These are phyloP conservation scores for Calyptomena viridis DNA, from an alignment of 2,113 vertebrate species.

Conservation along the genomic window DNA sequence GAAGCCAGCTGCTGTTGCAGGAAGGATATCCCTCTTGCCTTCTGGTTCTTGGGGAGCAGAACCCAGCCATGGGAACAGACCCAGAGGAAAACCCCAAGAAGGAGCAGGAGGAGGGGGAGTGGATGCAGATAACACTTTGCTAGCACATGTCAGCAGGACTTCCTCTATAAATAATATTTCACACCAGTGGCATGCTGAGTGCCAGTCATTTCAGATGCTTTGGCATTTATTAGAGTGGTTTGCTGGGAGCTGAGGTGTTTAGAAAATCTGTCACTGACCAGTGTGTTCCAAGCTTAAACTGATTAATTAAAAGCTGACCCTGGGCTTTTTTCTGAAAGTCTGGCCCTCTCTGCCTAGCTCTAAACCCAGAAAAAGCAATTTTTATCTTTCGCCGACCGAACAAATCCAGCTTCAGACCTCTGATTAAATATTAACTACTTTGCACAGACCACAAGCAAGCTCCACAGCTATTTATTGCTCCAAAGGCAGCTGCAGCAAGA, in stretches of 20 bases:
- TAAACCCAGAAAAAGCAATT: background rate
- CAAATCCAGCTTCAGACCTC: conserved; percentile 45
- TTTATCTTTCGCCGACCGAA: background rate
- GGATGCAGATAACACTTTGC: background rate
- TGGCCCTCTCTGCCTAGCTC: background rate
- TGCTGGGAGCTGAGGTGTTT: background rate
- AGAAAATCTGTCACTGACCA: background rate
- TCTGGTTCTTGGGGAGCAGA: background rate
- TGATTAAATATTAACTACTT: conserved; percentile 67
- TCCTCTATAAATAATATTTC: background rate
- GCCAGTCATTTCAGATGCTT: background rate
- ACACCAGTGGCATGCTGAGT: background rate
- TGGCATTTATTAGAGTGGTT: background rate
- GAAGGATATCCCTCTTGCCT: background rate
- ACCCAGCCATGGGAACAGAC: background rate
- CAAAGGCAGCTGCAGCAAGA: conserved; percentile 17
- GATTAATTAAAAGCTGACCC: conserved; percentile 42
- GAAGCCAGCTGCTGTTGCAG: background rate
- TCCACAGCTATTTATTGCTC: conserved; percentile 54
- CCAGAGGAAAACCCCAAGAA: background rate
- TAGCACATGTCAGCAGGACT: background rate
- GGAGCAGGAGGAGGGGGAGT: background rate
- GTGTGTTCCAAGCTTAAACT: background rate
- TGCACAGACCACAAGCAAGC: conserved; percentile 33
- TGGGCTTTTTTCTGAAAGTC: background rate